Evolutionary conservation across 2,888 invertebrate species (phyloP).

Genomic region (Mycalesis mineus): DNA sequence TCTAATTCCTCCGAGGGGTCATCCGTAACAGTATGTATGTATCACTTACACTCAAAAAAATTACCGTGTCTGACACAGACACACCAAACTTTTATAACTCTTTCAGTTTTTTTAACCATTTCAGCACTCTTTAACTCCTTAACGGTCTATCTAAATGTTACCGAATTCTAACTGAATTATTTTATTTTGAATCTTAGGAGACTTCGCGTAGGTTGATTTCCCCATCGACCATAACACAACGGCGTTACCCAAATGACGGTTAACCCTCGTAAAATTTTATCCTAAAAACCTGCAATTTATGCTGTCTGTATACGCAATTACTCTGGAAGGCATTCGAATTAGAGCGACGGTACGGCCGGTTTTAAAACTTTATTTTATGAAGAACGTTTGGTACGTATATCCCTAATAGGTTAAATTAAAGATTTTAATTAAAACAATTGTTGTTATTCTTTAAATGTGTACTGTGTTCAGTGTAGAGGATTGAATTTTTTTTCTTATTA

Average conservation of each 20-base stretch:
- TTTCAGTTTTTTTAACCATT: background rate
- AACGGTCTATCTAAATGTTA: background rate
- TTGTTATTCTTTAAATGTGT: too few relatives aligned
- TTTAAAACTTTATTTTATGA: conserved; percentile 7
- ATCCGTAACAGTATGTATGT: too few relatives aligned
- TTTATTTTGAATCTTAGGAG: background rate
- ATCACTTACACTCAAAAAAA: too few relatives aligned
- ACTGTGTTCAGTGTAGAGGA: too few relatives aligned
- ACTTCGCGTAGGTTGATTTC: conserved; percentile 1
- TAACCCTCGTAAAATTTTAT: conserved; percentile 49
- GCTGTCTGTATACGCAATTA: conserved; percentile 51
- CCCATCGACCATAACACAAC: background rate
- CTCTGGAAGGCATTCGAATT: conserved; percentile 28
- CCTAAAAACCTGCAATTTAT: conserved; percentile 51
- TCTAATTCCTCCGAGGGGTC: too few relatives aligned
- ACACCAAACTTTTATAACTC: too few relatives aligned
- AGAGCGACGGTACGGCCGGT: background rate
- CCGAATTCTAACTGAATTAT: background rate
- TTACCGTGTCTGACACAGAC: too few relatives aligned
- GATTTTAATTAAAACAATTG: too few relatives aligned
- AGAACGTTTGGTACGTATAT: background rate
- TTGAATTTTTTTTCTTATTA: too few relatives aligned
- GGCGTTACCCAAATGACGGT: conserved; percentile 16
- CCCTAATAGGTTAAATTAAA: background rate
- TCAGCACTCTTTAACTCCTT: background rate